phyloP scores from a whole-genome alignment of 2,888 invertebrate genomes.

The Pseudanteris insignis region DNA sequence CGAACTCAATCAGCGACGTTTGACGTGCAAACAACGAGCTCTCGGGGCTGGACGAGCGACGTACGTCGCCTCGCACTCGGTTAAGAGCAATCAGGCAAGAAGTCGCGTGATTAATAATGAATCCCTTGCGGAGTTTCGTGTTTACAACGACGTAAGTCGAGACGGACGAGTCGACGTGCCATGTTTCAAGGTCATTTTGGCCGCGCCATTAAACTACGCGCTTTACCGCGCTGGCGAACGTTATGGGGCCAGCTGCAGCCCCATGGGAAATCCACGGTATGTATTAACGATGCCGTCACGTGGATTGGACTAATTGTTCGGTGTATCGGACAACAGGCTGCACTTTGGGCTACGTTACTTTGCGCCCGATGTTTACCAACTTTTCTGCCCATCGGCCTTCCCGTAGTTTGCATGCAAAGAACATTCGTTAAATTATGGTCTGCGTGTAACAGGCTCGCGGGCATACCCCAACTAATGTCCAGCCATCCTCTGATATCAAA shows the following conservation, averaged over 20 bases:
- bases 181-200: slow-evolving; percentile 36
- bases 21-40: slow-evolving; percentile 4
- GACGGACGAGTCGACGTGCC: slow-evolving; percentile 20
- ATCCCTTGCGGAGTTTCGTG: slow-evolving; percentile 29
- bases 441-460: no score
- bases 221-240: slow-evolving; percentile 5
- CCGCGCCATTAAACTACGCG: slow-evolving; percentile 14
- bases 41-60: neutral
- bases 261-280: slow-evolving; percentile 49
- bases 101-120: slow-evolving; percentile 26
- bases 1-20: slow-evolving; percentile 8
- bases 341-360: no score
- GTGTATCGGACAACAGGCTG: no score
- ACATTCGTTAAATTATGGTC: no score
- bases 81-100: slow-evolving; percentile 18
- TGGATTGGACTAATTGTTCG: slow-evolving; percentile 45
- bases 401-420: no score
- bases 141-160: slow-evolving; percentile 18
- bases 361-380: no score
- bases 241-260: slow-evolving; percentile 50
- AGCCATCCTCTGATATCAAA: no score
- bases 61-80: neutral
- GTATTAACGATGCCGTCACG: slow-evolving; percentile 47
- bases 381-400: no score
- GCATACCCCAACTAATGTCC: no score